phyloP scores from a whole-genome alignment of 92 coral and sea anemone genomes.

The Bergia puertoricense region DNA sequence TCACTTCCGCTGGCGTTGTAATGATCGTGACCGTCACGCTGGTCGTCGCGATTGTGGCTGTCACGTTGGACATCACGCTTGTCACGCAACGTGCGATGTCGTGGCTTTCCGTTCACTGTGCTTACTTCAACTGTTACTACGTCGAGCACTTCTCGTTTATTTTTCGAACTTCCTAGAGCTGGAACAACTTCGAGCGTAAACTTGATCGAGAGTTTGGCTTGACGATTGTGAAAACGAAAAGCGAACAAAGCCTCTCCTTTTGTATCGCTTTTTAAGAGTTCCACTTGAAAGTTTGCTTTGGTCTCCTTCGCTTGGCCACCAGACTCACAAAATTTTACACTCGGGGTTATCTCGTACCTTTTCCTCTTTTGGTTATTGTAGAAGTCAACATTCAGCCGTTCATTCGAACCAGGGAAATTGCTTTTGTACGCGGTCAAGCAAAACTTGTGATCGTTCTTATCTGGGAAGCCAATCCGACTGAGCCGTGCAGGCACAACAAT shows the following conservation, averaged over 20 bases:
- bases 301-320: not conserved
- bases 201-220: constrained; percentile 28
- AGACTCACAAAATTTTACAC: not conserved
- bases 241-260: constrained; percentile 38
- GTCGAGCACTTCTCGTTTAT: constrained; percentile 42
- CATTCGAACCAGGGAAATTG: constrained; percentile 13
- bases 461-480: constrained; percentile 29
- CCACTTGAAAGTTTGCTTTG: constrained; percentile 41
- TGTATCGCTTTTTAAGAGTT: constrained; percentile 22
- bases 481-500: constrained; percentile 11
- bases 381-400: constrained; percentile 15
- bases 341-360: constrained; percentile 3
- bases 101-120: constrained; percentile 26
- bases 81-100: constrained; percentile 2
- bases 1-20: constrained; percentile 46
- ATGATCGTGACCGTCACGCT: not conserved
- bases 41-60: not conserved
- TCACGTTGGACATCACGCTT: not conserved
- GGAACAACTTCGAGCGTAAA: constrained; percentile 38
- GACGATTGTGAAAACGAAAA: constrained; percentile 51
- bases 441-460: constrained; percentile 32
- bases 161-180: constrained; percentile 29
- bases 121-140: constrained; percentile 31
- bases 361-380: not conserved
- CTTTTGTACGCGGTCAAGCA: constrained; percentile 1